Percentiles rank a stretch among this genome's conserved stretches.
These are phyloP conservation scores for Schmidtea mediterranea DNA, from an alignment of 1,140 invertebrate species.

Conservation along the genomic window DNA sequence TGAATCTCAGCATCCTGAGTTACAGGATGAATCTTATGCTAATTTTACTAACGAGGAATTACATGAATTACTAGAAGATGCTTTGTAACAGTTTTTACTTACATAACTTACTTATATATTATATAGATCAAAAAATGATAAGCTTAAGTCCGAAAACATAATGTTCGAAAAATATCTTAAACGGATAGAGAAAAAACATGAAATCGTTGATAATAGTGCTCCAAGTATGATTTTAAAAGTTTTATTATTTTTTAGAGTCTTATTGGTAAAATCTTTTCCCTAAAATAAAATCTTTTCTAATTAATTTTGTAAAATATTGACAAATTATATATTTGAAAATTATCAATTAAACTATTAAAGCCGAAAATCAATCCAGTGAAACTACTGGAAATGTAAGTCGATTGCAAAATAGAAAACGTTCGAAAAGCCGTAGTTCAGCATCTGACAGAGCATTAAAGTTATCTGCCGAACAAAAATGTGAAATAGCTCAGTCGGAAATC, in stretches of 20 bases:
- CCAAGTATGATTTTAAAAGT: not conserved
- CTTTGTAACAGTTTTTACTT: constrained; percentile 13
- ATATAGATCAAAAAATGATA: constrained; percentile 21
- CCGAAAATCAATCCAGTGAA: not conserved
- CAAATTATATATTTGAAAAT: not conserved
- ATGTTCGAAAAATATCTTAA: constrained; percentile 27
- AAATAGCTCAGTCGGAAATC: constrained; percentile 25
- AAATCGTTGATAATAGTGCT: not conserved
- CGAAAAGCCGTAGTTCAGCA: constrained; percentile 17
- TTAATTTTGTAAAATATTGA: not conserved
- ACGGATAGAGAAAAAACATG: constrained; percentile 19
- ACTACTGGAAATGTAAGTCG: not conserved
- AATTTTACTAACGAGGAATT: constrained; percentile 22
- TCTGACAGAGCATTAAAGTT: constrained; percentile 18
- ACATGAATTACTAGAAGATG: constrained; percentile 17
- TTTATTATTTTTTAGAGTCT: too few relatives aligned
- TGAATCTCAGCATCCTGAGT: constrained; percentile 8
- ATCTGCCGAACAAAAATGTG: constrained; percentile 25
- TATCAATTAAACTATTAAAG: not conserved
- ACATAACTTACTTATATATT: not conserved
- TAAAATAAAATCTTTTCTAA: too few relatives aligned
- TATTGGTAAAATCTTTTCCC: too few relatives aligned
- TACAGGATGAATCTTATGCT: constrained; percentile 16
- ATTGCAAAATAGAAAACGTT: constrained; percentile 13
- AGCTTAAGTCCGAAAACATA: constrained; percentile 20